These are phyloP conservation scores for Epinephelus fuscoguttatus DNA, from an alignment of 2,113 vertebrate genomes.

Conservation along the genomic window DNA sequence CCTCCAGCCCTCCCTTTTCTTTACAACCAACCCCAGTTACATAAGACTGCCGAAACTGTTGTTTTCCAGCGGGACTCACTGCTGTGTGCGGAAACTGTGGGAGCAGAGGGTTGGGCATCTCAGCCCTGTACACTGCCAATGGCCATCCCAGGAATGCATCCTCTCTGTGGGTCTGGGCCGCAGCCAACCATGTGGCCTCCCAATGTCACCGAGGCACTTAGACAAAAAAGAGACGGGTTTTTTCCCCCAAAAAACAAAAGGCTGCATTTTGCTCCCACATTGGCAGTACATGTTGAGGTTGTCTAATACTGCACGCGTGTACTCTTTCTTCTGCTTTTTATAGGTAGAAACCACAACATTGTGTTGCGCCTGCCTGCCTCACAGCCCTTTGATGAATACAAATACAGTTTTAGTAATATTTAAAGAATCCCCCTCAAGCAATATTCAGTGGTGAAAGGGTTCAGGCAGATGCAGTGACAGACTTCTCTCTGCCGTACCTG, in stretches of 20 bases:
- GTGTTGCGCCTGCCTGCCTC: constrained; percentile 48
- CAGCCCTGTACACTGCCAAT: constrained; percentile 57
- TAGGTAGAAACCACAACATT: constrained; percentile 55
- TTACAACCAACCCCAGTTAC: constrained; percentile 65
- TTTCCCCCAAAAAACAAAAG: constrained; percentile 46
- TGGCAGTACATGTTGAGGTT: constrained; percentile 58
- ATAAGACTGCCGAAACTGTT: constrained; percentile 67
- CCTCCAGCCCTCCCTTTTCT: constrained; percentile 45
- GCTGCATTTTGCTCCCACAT: constrained; percentile 59
- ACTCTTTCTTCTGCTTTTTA: constrained; percentile 58
- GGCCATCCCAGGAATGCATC: constrained; percentile 80
- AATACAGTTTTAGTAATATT: constrained; percentile 74
- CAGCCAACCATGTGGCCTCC: constrained; percentile 80
- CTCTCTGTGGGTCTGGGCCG: constrained; percentile 73
- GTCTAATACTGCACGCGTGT: constrained; percentile 54
- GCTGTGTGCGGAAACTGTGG: constrained; percentile 70
- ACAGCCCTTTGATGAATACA: constrained; percentile 73
- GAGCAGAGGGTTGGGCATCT: constrained; percentile 65
- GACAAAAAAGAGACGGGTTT: constrained; percentile 41
- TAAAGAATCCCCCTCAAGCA: constrained; percentile 67
- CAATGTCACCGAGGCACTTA: constrained; percentile 72
- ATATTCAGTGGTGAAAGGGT: constrained; percentile 56
- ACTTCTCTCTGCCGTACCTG: constrained; percentile 73
- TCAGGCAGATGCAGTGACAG: constrained; percentile 72
- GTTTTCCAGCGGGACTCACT: constrained; percentile 67